Conservation (phyloP, 2,113 vertebrate genomes). For the Acrocephalus arundinaceus region DNA sequence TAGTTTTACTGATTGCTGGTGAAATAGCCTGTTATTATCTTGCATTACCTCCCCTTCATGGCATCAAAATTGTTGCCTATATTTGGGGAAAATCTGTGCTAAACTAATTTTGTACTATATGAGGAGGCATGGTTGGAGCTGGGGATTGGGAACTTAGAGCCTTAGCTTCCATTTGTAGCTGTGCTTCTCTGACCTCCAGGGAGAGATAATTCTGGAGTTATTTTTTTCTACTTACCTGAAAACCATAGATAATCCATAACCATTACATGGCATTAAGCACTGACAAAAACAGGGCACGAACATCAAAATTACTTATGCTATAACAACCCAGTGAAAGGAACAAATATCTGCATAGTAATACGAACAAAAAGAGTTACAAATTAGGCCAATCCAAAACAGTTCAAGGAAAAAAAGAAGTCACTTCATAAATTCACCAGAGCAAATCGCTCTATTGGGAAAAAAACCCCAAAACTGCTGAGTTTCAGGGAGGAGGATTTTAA, state of each 20-base stretch:
- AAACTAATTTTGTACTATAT: not conserved
- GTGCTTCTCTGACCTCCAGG: not conserved
- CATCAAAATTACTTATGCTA: not conserved
- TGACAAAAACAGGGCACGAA: not conserved
- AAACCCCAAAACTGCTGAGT: not conserved
- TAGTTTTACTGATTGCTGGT: not conserved
- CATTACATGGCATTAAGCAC: not conserved
- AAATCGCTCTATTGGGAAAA: not conserved
- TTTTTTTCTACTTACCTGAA: slow-evolving; percentile 18
- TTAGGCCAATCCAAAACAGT: not conserved
- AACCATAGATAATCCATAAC: slow-evolving; percentile 12
- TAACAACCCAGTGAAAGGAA: not conserved
- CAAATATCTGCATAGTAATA: not conserved
- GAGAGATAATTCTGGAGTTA: not conserved
- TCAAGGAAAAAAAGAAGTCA: not conserved
- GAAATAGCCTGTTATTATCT: not conserved
- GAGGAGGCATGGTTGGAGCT: not conserved
- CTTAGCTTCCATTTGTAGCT: not conserved
- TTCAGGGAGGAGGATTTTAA: not conserved
- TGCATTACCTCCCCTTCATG: not conserved
- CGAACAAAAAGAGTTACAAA: not conserved
- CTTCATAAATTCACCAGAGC: not conserved
- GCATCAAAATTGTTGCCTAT: not conserved
- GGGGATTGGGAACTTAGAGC: not conserved
- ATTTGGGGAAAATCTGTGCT: not conserved